Conservation (phyloP, 2,797 vertebrate genomes). For the Decapterus maruadsi region DNA sequence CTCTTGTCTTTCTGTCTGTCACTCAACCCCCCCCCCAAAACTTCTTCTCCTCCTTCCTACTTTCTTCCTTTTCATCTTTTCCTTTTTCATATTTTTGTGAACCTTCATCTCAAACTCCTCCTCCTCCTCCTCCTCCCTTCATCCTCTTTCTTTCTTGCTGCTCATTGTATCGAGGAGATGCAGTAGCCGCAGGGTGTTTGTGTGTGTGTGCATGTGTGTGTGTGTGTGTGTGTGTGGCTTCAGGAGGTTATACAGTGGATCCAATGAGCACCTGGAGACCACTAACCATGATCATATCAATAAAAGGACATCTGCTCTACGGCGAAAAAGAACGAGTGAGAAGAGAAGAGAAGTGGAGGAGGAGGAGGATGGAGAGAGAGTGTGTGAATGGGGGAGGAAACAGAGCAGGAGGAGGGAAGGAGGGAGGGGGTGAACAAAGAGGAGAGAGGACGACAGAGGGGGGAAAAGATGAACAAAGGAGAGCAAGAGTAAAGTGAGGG, state of each 20-base stretch:
- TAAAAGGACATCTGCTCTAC: slow-evolving; percentile 76
- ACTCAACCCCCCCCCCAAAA: slow-evolving; percentile 26
- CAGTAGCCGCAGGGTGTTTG: slow-evolving; percentile 34
- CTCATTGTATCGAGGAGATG: slow-evolving; percentile 33
- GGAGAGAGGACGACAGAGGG: not conserved
- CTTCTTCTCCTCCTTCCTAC: slow-evolving; percentile 19
- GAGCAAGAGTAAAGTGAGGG: not conserved
- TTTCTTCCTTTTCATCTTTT: not conserved
- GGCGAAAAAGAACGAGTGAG: slow-evolving; percentile 27
- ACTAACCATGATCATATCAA: slow-evolving; percentile 80
- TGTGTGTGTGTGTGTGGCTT: slow-evolving; percentile 42
- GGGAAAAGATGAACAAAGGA: slow-evolving; percentile 20
- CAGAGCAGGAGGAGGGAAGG: not conserved
- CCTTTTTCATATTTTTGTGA: slow-evolving; percentile 15
- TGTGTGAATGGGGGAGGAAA: slow-evolving; percentile 19
- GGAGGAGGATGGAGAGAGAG: not conserved
- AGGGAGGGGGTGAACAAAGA: slow-evolving; percentile 40
- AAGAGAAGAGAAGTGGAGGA: not conserved
- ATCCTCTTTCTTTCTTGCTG: not conserved
- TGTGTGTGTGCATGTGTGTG: slow-evolving; percentile 20
- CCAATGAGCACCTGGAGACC: slow-evolving; percentile 77
- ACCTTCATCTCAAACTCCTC: slow-evolving; percentile 10
- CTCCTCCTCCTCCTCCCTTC: slow-evolving; percentile 4
- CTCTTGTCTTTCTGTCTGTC: slow-evolving; percentile 5
- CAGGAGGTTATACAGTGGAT: slow-evolving; percentile 49